Evolutionary conservation across 1,140 invertebrate species (phyloP).

Genomic region (Zaprionus africanus): DNA sequence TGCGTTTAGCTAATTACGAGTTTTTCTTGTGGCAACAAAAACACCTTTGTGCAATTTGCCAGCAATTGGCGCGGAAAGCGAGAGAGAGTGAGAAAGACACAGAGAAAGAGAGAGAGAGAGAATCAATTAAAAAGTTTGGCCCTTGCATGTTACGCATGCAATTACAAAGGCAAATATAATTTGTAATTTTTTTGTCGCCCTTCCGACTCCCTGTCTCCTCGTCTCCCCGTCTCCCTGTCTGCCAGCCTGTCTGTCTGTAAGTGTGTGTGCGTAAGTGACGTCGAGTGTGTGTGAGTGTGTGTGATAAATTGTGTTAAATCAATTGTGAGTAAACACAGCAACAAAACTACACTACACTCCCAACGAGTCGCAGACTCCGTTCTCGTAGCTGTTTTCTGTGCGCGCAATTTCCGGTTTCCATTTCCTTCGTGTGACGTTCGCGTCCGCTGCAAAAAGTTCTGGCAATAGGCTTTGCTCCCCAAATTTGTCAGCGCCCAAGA

Average conservation of each 20-base stretch:
- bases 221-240: background rate
- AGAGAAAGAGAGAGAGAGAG: background rate
- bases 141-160: conserved; percentile 58
- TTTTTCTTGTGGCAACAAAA: conserved; percentile 15
- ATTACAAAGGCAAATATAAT: conserved; percentile 68
- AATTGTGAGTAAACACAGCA: conserved; percentile 52
- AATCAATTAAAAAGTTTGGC: conserved; percentile 41
- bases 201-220: conserved; percentile 1
- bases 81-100: background rate
- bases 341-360: conserved; percentile 45
- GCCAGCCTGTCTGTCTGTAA: background rate
- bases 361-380: conserved; percentile 21
- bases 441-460: conserved; percentile 48
- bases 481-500: conserved; percentile 27
- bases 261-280: background rate
- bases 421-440: conserved; percentile 64
- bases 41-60: conserved; percentile 9
- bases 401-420: conserved; percentile 80
- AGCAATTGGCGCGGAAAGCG: conserved; percentile 2
- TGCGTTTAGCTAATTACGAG: conserved; percentile 15
- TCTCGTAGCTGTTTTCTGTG: conserved; percentile 59
- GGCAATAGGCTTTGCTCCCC: conserved; percentile 37
- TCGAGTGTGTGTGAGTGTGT: conserved; percentile 34
- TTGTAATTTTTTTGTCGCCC: conserved; percentile 49
- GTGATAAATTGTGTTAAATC: conserved; percentile 61